Base-by-base conservation (phyloP, 1,140 invertebrate genomes). In the Drosophila auraria region DNA sequence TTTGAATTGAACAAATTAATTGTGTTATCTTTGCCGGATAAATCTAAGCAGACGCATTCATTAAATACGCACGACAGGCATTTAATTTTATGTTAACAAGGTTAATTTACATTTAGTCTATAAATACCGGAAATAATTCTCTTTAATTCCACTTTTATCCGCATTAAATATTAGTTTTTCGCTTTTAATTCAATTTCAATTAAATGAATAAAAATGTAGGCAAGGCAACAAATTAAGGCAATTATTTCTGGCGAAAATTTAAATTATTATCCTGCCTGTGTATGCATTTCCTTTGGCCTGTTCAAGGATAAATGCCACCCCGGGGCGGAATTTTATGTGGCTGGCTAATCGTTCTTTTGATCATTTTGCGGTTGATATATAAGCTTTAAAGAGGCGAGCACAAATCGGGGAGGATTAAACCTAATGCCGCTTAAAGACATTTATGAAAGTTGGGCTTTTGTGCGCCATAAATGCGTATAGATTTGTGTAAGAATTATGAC, bases 321-420 rank as follows among this genome's bases (percentile, higher is more conserved):
- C 33, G 9, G 38, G 63, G 23, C 9, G 23, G 8, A 15, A 40
- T 56, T 56, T 56, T 56, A 33, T 36, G 68, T 71, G 63, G 40
- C 60, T 45, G 62, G 12, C 33, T 71, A 71, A 71, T 71, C 68
- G 64, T 69, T 51, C 68, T 47, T 71, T 71, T 71, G 64, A 71
- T 71, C 64, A 69, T 69, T 71, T 49, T 57, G 68, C 63, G 68
- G 64, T 47, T 71, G 40, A 69, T 69, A 63, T 71, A 47, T 20
- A 56, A 68, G 49, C 30, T n/a, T 23, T 23, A 8, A 45, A 40
- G 30, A 30, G 47, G 23, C 20, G n/a, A 40, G 15, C 40, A 20
- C 2, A 49, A 68, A 49, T 65, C 61, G 3, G 20, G 6, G 12
- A 23, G 23, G 30, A 68, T 68, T 64, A 64, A 49, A 23, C 17